Base-by-base conservation (phyloP, 2,888 invertebrate genomes). In the Cantharis nigra region DNA sequence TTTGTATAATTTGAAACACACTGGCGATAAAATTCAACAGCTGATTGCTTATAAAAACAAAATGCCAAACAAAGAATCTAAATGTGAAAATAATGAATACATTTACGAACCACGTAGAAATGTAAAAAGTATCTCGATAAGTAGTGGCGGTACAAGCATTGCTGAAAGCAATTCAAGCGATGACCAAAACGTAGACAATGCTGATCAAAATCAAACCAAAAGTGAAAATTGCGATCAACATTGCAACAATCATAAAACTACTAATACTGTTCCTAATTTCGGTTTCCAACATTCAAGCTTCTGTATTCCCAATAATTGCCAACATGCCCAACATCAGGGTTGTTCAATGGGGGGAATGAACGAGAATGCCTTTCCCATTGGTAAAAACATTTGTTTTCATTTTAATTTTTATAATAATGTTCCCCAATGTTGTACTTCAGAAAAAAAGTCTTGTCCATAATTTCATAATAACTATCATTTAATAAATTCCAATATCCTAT, bases 11-110 rank as follows among this genome's bases (percentile, higher is more conserved):
- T 77, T 86, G 30, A 82, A 83, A 71, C 81, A 84, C 28, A 84
- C 82, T 71, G 87, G 87, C 0, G 77, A 80, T 49, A 85, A 84
- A 75, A 85, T 86, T 20, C 83, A 81, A 67, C 83, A 85, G 67
- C 72, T 87, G 13, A 84, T 84, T 70, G 79, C 81, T 5, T 81
- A 82, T 11, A 85, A 87, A 72, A 84, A 84, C 81, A 16, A 84
- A 84, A 72, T 80, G 82, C 71, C 75, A 78, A 49, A 76, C 75
- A n/a, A n/a, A n/a, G 30, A 78, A 64, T 70, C 63, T 20, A 69
- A 30, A 16, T 70, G 70, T 9, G 72, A 69, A 72, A 11, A 23
- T 23, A 72, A 26, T 23, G 76, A 76, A 18, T 30, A 30, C 20
- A 67, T 72, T 13, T 23, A 65, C 23, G 14, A 9, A 2, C 9